Evolutionary conservation across 2,888 invertebrate species (phyloP).

Genomic region (Diabrotica balteata): DNA sequence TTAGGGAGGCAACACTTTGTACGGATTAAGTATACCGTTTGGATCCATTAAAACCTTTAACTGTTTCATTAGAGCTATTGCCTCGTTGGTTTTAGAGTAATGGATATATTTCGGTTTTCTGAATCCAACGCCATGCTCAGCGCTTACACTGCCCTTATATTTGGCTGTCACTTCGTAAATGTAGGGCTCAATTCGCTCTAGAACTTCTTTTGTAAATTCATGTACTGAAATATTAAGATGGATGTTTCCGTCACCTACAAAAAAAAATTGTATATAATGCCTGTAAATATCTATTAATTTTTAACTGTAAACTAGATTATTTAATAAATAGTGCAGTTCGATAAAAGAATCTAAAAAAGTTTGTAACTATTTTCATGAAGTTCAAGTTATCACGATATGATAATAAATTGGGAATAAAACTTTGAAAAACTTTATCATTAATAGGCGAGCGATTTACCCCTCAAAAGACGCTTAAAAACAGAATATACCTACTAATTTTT

Average conservation of each 20-base stretch:
- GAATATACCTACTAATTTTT: too few relatives aligned
- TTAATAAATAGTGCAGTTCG: too few relatives aligned
- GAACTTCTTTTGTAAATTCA: slow-evolving; percentile 69
- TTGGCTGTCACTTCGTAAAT: slow-evolving; percentile 88
- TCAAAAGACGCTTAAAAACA: too few relatives aligned
- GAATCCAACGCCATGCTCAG: slow-evolving; percentile 97
- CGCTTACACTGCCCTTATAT: slow-evolving; percentile 87
- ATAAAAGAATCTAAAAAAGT: too few relatives aligned
- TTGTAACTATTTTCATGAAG: too few relatives aligned
- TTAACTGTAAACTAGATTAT: too few relatives aligned
- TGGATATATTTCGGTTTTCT: slow-evolving; percentile 83
- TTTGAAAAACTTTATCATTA: too few relatives aligned
- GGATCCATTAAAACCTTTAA: slow-evolving; percentile 91
- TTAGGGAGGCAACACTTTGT: slow-evolving; percentile 73
- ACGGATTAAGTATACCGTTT: slow-evolving; percentile 93
- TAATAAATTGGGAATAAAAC: too few relatives aligned
- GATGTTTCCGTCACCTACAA: slow-evolving; percentile 88
- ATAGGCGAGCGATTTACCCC: too few relatives aligned
- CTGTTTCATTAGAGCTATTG: slow-evolving; percentile 81
- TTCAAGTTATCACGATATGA: too few relatives aligned
- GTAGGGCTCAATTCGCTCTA: slow-evolving; percentile 82
- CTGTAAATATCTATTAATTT: too few relatives aligned
- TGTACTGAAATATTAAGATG: slow-evolving; percentile 87
- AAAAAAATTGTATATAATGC: slow-evolving; percentile 32
- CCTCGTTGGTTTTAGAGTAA: slow-evolving; percentile 78